Base-by-base conservation (phyloP, 64 coral and sea anemone genomes). In the Cladopsammia gracilis region DNA sequence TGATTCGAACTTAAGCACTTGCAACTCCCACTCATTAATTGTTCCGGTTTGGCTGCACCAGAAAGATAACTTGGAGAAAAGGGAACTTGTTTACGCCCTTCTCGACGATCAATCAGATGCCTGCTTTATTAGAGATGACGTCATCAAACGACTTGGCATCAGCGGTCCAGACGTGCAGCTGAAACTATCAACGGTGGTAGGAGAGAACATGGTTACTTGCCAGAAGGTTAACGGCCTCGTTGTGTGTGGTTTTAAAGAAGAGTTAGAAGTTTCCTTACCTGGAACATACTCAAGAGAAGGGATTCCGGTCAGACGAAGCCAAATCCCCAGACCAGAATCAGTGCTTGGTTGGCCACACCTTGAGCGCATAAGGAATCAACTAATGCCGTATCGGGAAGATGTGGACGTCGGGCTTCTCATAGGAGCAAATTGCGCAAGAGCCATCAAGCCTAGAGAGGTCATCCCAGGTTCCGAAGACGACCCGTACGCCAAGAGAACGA, bases 101-200 rank as follows among this genome's bases (percentile, higher is more conserved):
- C 57, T 85, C 69, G 90, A 92, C 74, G 90, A 92, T 73, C 79
- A 92, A 14, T 92, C 79, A 58, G 89, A 91, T 74, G 64, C 78
- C 19, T 83, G 64, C 7, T 92, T 92, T 51, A 61, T 85, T 26
- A n/a, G 77, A 58, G 46, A 92, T 34, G 16, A 92, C 9, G 20
- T 53, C 14, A 48, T 92, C 7, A 4, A 53, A 48, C 73, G 26
- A 6, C 22, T 91, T 8, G 64, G 46, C 20, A 60, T 91, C 12
- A 6, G 72, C 9, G 89, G 67, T 5, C 23, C 9, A 0, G 12
- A 84, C 1, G 71, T 78, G 2, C 78, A 91, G 65, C 60, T 92
- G n/a, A 65, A 73, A 23, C 78, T 92, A 1, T 70, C 90, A 14
- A 85, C 79, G 12, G 83, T 92, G 90, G 67, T 83, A 25, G 69